These are phyloP conservation scores for Camarhynchus parvulus DNA, from an alignment of 2,113 vertebrate genomes.

Conservation along the genomic window DNA sequence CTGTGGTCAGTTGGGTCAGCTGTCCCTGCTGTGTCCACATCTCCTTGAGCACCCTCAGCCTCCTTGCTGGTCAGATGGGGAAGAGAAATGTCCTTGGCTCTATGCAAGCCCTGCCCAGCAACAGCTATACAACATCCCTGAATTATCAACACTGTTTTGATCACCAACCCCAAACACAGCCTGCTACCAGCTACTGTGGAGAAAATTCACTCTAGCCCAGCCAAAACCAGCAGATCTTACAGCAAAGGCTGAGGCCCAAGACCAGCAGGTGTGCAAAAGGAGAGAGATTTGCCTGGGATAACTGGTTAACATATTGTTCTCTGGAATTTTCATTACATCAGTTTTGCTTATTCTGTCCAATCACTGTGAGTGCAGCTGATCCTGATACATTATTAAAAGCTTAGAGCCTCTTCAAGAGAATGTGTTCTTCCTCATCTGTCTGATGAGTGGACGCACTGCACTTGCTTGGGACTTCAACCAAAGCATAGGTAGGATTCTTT, in stretches of 20 bases:
- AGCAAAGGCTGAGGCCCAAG: background rate
- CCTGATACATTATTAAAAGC: background rate
- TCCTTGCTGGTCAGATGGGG: background rate
- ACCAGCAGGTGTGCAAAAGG: background rate
- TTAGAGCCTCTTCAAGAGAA: background rate
- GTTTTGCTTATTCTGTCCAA: background rate
- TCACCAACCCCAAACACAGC: background rate
- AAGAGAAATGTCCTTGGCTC: background rate
- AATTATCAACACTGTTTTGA: background rate
- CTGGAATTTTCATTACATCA: background rate
- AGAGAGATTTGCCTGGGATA: background rate
- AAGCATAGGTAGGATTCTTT: background rate
- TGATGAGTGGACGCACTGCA: background rate
- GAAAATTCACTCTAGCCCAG: background rate
- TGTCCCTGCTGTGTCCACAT: background rate
- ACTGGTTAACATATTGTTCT: background rate
- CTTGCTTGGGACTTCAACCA: background rate
- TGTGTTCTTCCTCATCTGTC: background rate
- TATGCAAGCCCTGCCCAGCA: background rate
- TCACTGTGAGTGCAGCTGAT: background rate
- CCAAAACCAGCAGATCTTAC: background rate
- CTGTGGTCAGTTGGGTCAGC: background rate
- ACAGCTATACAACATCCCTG: background rate
- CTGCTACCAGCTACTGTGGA: background rate
- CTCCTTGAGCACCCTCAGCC: background rate